Percentiles rank a stretch among this genome's conserved stretches.
These are phyloP conservation scores for Kryptolebias marmoratus DNA, from an alignment of 2,113 vertebrate genomes.

Conservation along the genomic window DNA sequence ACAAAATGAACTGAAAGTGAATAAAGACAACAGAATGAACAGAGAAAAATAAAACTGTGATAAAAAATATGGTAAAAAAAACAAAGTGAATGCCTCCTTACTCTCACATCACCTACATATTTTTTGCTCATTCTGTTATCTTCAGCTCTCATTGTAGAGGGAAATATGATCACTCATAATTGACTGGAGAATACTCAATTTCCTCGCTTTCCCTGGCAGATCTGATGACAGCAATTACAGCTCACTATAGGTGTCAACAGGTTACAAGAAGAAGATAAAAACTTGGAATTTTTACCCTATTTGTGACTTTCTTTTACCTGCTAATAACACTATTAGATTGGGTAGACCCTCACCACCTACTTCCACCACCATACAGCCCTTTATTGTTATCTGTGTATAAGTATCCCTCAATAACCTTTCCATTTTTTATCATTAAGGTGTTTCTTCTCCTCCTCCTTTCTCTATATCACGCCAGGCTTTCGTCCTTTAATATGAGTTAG, in stretches of 20 bases:
- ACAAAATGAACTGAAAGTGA: neutral
- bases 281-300: conserved; percentile 53
- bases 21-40: neutral
- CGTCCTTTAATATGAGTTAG: conserved; percentile 64
- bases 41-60: neutral
- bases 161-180: conserved; percentile 73
- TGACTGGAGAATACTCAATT: conserved; percentile 63
- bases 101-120: conserved; percentile 11
- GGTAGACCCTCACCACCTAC: conserved; percentile 12
- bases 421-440: conserved; percentile 34
- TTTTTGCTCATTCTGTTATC: conserved; percentile 38
- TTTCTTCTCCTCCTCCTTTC: conserved; percentile 21
- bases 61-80: conserved; percentile 8
- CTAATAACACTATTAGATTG: conserved; percentile 35
- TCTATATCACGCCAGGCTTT: conserved; percentile 30
- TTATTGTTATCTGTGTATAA: conserved; percentile 18
- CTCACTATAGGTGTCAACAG: conserved; percentile 72
- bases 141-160: conserved; percentile 61
- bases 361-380: neutral
- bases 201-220: conserved; percentile 46
- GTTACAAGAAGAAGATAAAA: conserved; percentile 54
- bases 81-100: conserved; percentile 3
- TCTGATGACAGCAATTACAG: conserved; percentile 71
- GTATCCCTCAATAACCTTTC: conserved; percentile 27
- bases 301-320: conserved; percentile 51